These are phyloP conservation scores for Ianthella basta DNA, from an alignment of 37 sponge, comb jelly and placozoan species.

Conservation along the genomic window DNA sequence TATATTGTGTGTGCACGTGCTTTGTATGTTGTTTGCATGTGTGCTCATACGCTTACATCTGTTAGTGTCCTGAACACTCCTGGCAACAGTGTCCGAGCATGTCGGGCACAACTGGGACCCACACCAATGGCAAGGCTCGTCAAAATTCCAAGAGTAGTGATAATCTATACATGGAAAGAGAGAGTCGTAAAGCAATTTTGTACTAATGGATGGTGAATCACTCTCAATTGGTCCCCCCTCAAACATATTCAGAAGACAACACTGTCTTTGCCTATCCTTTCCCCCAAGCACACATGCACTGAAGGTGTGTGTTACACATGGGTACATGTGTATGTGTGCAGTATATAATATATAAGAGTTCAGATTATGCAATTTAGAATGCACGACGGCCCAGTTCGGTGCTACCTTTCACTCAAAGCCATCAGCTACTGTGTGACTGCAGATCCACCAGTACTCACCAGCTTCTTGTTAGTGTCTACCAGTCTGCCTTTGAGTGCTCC, in stretches of 20 bases:
- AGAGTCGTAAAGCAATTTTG: background rate
- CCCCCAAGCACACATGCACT: too few relatives aligned
- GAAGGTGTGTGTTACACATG: too few relatives aligned
- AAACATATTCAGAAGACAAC: too few relatives aligned
- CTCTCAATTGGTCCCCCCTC: too few relatives aligned
- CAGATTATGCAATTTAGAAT: too few relatives aligned
- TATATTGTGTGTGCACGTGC: too few relatives aligned
- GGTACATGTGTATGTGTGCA: too few relatives aligned
- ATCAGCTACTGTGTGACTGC: too few relatives aligned
- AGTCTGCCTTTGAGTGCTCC: conserved; percentile 83
- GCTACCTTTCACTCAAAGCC: too few relatives aligned
- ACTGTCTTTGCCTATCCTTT: too few relatives aligned
- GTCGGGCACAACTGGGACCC: conserved; percentile 66
- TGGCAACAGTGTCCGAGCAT: conserved; percentile 53
- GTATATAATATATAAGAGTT: too few relatives aligned
- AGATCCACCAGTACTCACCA: conserved; percentile 36
- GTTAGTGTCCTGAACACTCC: conserved; percentile 38
- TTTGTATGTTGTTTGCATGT: background rate
- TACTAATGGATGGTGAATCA: too few relatives aligned
- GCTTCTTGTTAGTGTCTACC: conserved; percentile 87
- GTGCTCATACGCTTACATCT: conserved; percentile 70
- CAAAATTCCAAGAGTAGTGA: conserved; percentile 68
- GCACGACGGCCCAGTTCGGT: background rate
- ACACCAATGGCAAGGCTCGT: conserved; percentile 68
- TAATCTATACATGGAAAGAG: conserved; percentile 46